Conservation (phyloP, 35 echinoderm and acorn worm genomes). For the Lytechinus pictus region DNA sequence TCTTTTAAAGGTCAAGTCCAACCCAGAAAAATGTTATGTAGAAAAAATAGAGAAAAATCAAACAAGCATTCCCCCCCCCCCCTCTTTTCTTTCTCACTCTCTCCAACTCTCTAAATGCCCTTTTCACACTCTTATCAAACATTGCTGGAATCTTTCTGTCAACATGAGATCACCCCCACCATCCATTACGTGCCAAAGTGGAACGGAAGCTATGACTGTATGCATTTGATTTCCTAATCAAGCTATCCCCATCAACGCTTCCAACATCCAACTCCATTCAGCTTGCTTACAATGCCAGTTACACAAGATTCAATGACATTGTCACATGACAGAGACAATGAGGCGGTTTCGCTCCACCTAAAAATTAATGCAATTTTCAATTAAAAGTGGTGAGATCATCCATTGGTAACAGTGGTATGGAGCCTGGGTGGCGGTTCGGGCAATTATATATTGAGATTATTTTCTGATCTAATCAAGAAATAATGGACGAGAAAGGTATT, state of each 20-base stretch:
- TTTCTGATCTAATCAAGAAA: not conserved
- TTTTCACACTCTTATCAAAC: not conserved
- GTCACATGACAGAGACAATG: not conserved
- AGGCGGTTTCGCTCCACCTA: not conserved
- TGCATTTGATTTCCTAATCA: slow-evolving; percentile 4
- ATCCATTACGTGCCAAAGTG: not conserved
- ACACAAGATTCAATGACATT: not conserved
- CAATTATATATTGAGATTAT: not conserved
- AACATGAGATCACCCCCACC: not conserved
- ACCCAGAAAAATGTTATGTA: too few species aligned
- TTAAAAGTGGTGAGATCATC: slow-evolving; percentile 18
- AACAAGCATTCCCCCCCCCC: too few species aligned
- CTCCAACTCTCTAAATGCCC: not conserved
- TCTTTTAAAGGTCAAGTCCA: too few species aligned
- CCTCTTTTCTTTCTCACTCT: not conserved
- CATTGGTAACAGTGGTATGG: not conserved
- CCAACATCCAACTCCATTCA: not conserved
- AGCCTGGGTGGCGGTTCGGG: not conserved
- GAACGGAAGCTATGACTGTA: slow-evolving; percentile 17
- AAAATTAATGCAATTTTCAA: slow-evolving; percentile 15
- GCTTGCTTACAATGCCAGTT: not conserved
- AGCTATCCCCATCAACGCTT: not conserved
- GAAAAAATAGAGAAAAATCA: too few species aligned
- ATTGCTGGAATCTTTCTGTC: not conserved
- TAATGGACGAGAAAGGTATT: not conserved